Base-by-base conservation (phyloP, 1,140 invertebrate species). In the Muscidifurax raptorellus region DNA sequence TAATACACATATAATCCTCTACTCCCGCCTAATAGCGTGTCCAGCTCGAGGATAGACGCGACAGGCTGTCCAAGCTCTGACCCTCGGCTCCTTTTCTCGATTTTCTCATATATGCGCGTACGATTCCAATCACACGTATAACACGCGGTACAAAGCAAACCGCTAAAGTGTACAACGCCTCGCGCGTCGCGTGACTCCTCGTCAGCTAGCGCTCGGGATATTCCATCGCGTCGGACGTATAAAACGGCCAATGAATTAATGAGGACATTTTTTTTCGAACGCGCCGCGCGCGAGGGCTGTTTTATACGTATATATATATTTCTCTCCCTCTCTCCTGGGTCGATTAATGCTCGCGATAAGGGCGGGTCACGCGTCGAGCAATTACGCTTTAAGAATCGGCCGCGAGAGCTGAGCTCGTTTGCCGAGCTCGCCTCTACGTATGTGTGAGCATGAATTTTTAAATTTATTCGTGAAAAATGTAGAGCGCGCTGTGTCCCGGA, bases 211-310 rank as follows among this genome's bases (percentile, higher is more conserved):
- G 78, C 25, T 82, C 78, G 88, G 85, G 81, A 88, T 88, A 86
- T 86, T 85, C 85, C 82, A 85, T 86, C 87, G 80, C 52, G 69
- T 76, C 69, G 75, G 82, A 89, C 87, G 85, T 88, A 87, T 69
- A 85, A 83, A 83, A 79, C 82, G 76, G 88, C 87, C 85, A 82
- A 88, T 85, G 89, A 90, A 90, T 89, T 90, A 90, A 90, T 89
- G 88, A 86, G 85, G 72, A 79, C 87, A 89, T 88, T 89, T 89
- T 89, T 90, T 89, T 89, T 88, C 47, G 27, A 36, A 47, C 47
- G 22, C 13, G 22, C 13, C 44, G 36, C 25, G 80, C 36, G 32
- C 47, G 66, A 64, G 80, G 47, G 71, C 5, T 78, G 76, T 66
- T 78, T 78, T 78, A 66, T 78, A 59, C 52, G 22, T 52, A n/a